phyloP scores from a whole-genome alignment of 2,113 vertebrate genomes.

The Todiramphus saurophagus region DNA sequence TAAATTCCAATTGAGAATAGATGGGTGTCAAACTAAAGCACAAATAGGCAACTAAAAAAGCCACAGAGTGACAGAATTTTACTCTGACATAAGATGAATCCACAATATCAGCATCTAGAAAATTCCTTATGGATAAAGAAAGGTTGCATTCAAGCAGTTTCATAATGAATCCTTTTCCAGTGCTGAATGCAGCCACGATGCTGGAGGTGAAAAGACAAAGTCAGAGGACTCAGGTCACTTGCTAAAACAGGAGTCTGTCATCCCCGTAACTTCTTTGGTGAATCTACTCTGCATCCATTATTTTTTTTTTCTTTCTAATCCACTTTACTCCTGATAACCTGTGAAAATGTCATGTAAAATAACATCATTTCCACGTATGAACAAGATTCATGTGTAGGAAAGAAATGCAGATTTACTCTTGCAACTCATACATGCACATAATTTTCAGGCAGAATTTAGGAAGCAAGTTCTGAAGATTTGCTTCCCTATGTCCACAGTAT shows the following conservation, averaged over 20 bases:
- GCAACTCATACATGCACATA: not conserved
- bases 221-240: not conserved
- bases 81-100: not conserved
- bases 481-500: not conserved
- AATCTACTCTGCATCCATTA: not conserved
- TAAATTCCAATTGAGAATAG: not conserved
- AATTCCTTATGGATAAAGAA: slow-evolving; percentile 12
- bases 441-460: not conserved
- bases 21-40: slow-evolving; percentile 19
- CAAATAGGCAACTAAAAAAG: slow-evolving; percentile 5
- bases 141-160: not conserved
- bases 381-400: not conserved
- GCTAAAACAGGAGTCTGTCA: not conserved
- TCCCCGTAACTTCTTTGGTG: not conserved
- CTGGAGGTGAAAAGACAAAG: slow-evolving; percentile 12
- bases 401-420: not conserved
- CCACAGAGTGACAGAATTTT: slow-evolving; percentile 13
- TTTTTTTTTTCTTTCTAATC: not conserved
- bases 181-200: slow-evolving; percentile 2
- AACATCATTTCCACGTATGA: not conserved
- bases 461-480: not conserved
- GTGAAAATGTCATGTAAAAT: not conserved
- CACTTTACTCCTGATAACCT: not conserved
- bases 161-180: not conserved
- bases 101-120: not conserved